Evolutionary conservation across 2,113 vertebrate species (phyloP), one percentile per base, ranked within the genome.

Genomic region (Enhydra lutris): DNA sequence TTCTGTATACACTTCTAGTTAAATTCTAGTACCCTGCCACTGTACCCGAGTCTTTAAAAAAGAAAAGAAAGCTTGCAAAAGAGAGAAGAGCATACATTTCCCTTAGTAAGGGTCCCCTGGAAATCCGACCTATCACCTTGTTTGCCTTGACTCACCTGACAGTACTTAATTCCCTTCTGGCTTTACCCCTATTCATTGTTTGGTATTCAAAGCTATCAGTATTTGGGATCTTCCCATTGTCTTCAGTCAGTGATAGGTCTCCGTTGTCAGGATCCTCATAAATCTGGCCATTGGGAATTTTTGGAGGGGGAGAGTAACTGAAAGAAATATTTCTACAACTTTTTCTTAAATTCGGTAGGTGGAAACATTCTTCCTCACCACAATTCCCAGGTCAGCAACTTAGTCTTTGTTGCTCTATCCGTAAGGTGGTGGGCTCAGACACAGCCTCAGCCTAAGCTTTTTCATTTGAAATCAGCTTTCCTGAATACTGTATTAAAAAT

Each of bases 351-450:
- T 34, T 76, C 15, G 42, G 69, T 29, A 29, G 50, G 67, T 0
- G 13, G 50, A 15, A 42, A 3, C 7, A 9, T 3, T 57, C n/a
- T 42, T 45, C 20, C 15, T 29, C 6, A 1, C 57, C 50, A 7
- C 47, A 1, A 2, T 36, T 8, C 55, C n/a, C 24, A 11, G 82
- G 24, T 2, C 76, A 11, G 55, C 17, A 17, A 20, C 5, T 10
- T 0, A 29, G 42, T 23, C 50, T 65, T 52, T 7, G 36, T 34
- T n/a, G 2, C n/a, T 45, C n/a, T 42, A 0, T 17, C 71, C 15
- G 3, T 17, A 47, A 18, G n/a, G 18, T 3, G 47, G 39, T 0
- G 0, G 1, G 1, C 1, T 24, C 1, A 1, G 15, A 9, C 1
- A 31, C 31, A 14, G 2, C 20, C n/a, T 57, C 0, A 2, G 36